Percentiles rank a stretch among this genome's conserved stretches.
Conservation (phyloP, 2,113 vertebrate species). For the Bathybates hornii region DNA sequence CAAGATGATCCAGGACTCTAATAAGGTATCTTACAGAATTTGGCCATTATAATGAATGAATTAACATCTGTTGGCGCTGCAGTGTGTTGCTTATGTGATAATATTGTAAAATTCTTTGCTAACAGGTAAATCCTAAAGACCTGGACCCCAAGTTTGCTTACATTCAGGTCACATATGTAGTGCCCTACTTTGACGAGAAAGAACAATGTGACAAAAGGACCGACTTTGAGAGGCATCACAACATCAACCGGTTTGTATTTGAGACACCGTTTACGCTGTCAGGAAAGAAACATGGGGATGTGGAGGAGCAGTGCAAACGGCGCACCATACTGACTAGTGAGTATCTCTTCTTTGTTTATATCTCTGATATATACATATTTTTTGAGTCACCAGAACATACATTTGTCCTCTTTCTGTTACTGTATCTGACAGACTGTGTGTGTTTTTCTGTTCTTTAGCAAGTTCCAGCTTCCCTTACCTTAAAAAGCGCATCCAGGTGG, state of each 20-base stretch:
- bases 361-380: neutral
- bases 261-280: conserved; percentile 95
- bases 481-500: conserved; percentile 94
- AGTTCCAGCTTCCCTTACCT: conserved; percentile 92
- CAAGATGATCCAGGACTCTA: conserved; percentile 99
- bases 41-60: neutral
- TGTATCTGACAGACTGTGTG: neutral
- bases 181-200: conserved; percentile 92
- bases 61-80: neutral
- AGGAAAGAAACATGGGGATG: conserved; percentile 92
- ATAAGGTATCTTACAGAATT: conserved; percentile 77
- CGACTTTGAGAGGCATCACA: conserved; percentile 94
- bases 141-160: conserved; percentile 94
- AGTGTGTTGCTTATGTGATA: neutral
- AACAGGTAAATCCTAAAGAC: conserved; percentile 94
- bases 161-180: conserved; percentile 94
- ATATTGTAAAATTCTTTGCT: neutral
- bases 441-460: conserved; percentile 62
- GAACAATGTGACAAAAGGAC: conserved; percentile 89
- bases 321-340: conserved; percentile 91
- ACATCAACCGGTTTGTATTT: conserved; percentile 93
- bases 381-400: neutral
- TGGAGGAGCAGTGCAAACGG: conserved; percentile 97
- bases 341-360: neutral
- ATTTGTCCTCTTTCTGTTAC: neutral